phyloP scores from a whole-genome alignment of 2,113 vertebrate genomes.

The Prinia subflava region DNA sequence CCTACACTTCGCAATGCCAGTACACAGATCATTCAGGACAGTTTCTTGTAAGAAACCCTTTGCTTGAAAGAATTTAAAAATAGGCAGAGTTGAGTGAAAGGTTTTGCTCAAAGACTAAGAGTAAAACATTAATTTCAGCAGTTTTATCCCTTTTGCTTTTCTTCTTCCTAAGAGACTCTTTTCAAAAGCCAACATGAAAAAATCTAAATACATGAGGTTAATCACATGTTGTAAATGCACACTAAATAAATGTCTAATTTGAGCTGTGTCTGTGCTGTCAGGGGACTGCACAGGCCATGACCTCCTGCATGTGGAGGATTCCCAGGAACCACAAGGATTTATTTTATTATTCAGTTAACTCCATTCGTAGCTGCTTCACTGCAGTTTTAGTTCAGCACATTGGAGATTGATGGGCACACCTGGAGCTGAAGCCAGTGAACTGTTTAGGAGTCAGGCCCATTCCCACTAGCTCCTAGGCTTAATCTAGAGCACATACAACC shows the following conservation, averaged over 20 bases:
- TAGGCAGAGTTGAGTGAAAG: neutral
- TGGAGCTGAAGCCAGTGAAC: neutral
- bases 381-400: neutral
- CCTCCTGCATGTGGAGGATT: neutral
- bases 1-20: neutral
- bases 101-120: neutral
- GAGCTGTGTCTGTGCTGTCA: neutral
- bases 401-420: neutral
- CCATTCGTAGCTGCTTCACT: accelerated
- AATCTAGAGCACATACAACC: neutral
- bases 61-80: neutral
- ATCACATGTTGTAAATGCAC: neutral
- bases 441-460: neutral
- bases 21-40: too few relatives aligned
- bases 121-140: neutral
- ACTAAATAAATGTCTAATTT: neutral
- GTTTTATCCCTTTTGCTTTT: neutral
- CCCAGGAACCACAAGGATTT: neutral
- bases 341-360: neutral
- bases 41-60: neutral
- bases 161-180: neutral
- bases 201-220: neutral
- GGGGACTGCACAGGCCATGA: neutral
- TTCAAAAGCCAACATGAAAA: neutral
- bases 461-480: neutral